These are phyloP conservation scores for Tenthredo amoena DNA, from an alignment of 2,888 invertebrate species.

Conservation along the genomic window DNA sequence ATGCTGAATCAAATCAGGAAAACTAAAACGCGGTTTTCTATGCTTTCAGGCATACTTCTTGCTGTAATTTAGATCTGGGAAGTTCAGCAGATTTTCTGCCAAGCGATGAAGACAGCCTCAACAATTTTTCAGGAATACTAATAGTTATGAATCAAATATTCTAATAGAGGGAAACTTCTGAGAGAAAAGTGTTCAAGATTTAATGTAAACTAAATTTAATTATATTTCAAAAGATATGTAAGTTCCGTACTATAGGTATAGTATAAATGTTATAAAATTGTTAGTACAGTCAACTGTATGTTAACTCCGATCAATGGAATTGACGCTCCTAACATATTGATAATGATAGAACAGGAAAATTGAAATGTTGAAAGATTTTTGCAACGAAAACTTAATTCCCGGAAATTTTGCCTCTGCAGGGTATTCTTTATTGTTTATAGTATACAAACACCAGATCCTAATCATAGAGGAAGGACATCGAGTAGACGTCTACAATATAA, in stretches of 20 bases:
- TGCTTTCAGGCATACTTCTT: conserved; percentile 30
- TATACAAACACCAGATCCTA: neutral
- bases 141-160: neutral
- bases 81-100: neutral
- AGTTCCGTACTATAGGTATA: neutral
- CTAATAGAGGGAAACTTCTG: neutral
- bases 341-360: neutral
- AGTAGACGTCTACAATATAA: neutral
- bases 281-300: neutral
- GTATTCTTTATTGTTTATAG: neutral
- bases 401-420: neutral
- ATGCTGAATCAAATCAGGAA: neutral
- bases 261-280: neutral
- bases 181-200: conserved; percentile 9
- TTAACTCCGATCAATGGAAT: neutral
- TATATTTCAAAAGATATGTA: neutral
- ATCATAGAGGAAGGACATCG: neutral
- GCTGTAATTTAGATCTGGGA: neutral
- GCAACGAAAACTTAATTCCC: neutral
- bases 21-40: neutral
- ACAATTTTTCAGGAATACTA: neutral
- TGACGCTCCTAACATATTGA: neutral
- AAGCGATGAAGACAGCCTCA: neutral
- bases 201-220: neutral
- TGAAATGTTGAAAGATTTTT: neutral